Conservation (phyloP, 2,888 invertebrate species). For the Thera obeliscata region DNA sequence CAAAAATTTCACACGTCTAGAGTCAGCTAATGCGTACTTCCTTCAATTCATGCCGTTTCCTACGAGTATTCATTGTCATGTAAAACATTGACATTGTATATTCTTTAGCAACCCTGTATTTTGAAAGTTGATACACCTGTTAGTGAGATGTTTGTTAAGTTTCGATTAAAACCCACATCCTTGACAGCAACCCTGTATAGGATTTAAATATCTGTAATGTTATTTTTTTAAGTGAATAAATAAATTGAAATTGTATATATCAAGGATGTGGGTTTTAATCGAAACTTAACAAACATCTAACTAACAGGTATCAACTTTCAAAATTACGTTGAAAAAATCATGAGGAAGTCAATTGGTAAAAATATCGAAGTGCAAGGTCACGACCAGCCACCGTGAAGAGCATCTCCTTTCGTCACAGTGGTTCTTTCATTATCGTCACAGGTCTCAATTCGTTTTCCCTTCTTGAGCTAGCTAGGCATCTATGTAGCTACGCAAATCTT, state of each 20-base stretch:
- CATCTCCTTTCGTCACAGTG: neutral
- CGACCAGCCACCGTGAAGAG: no score
- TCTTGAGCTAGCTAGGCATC: no score
- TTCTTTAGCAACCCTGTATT: no score
- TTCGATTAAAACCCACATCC: no score
- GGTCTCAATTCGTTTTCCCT: no score
- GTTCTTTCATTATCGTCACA: no score
- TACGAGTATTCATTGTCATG: constrained; percentile 7
- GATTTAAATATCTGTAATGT: no score
- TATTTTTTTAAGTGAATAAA: no score
- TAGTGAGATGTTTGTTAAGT: no score
- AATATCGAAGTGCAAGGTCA: neutral
- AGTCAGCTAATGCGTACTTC: constrained; percentile 23
- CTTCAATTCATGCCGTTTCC: constrained; percentile 21
- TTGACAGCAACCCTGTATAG: no score
- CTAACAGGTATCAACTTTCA: neutral
- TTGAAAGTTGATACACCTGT: no score
- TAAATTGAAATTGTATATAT: neutral
- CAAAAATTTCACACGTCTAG: constrained; percentile 16
- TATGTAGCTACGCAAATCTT: no score
- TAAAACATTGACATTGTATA: neutral
- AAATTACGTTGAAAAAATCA: neutral
- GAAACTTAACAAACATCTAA: neutral
- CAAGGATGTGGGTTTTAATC: neutral
- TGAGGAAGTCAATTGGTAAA: neutral